phyloP scores from a whole-genome alignment of 2,888 invertebrate genomes.

The Tryphoninae sp. region DNA sequence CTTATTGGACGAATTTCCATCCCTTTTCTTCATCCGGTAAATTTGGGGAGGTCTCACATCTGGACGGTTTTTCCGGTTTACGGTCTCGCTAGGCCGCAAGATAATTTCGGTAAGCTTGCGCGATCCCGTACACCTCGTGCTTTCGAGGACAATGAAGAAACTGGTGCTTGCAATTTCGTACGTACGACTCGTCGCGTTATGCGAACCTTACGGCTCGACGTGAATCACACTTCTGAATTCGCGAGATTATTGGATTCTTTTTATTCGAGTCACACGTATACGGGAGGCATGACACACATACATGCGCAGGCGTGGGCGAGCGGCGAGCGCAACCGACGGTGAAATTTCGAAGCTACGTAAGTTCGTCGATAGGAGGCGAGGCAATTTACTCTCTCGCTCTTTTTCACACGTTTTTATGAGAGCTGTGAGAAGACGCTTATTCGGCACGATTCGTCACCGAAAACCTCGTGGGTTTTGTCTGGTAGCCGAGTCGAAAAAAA shows the following conservation, averaged over 20 bases:
- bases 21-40: conserved; percentile 44
- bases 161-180: background rate
- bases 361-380: conserved; percentile 47
- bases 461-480: background rate
- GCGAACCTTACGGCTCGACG: conserved; percentile 26
- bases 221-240: conserved; percentile 51
- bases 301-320: background rate
- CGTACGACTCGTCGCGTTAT: background rate
- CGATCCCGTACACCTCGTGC: too few species aligned
- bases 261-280: background rate
- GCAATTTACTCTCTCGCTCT: conserved; percentile 11
- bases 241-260: conserved; percentile 26
- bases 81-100: background rate
- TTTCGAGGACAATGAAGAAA: background rate
- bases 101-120: background rate
- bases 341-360: conserved; percentile 22
- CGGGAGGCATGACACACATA: background rate
- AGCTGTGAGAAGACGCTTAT: background rate
- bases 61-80: conserved; percentile 28
- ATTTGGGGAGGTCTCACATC: conserved; percentile 44
- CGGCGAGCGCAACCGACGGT: background rate
- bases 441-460: background rate
- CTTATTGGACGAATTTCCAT: conserved; percentile 27
- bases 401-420: conserved; percentile 33
- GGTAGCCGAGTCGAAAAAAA: background rate